Base-by-base conservation (phyloP, 2,797 vertebrate genomes). In the Ibycter americanus region DNA sequence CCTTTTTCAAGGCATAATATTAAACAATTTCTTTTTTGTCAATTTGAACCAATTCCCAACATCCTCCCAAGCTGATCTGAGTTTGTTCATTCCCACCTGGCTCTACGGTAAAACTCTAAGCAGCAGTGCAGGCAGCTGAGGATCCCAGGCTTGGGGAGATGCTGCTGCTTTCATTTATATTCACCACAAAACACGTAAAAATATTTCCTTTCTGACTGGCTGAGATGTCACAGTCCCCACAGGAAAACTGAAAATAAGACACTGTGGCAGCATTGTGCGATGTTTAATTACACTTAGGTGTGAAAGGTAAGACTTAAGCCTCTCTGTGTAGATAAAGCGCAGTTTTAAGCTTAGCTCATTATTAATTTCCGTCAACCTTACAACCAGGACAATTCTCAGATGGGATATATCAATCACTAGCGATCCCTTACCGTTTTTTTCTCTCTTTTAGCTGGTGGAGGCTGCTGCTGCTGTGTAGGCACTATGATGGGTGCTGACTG, bases 401-500 rank as follows among this genome's bases (percentile, higher is more conserved):
- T 1, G 17, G 61, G 32, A 21, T 5, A 9, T 9, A 68, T 18
- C 56, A 34, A 31, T 9, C 23, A 31, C 9, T 12, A 46, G 34
- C 15, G 25, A 17, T n/a, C 42, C 88, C 98, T 98, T 98, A 99
- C 99, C 98, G 99, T 99, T 97, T 99, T 99, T 96, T 99, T 99
- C 98, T 99, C 99, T 81, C 99, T 99, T 98, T 99, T 99, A 96
- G 99, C 97, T 96, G 99, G 99, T 79, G 99, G 99, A 96, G 99
- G 98, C 96, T 98, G 98, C 90, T 97, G 98, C 98, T 99, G 99
- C 98, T 99, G 99, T 52, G 99, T 99, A 99, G 99, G 99, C 99
- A 99, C 99, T 98, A 99, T 99, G 98, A 99, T 99, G 94, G 99
- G 99, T 68, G 99, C 98, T 74, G 98, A 97, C 98, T 98, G 98